Percentiles rank a stretch among this genome's conserved stretches.
Evolutionary conservation across 2,797 vertebrate genomes (phyloP).

Genomic region (Otus scops): DNA sequence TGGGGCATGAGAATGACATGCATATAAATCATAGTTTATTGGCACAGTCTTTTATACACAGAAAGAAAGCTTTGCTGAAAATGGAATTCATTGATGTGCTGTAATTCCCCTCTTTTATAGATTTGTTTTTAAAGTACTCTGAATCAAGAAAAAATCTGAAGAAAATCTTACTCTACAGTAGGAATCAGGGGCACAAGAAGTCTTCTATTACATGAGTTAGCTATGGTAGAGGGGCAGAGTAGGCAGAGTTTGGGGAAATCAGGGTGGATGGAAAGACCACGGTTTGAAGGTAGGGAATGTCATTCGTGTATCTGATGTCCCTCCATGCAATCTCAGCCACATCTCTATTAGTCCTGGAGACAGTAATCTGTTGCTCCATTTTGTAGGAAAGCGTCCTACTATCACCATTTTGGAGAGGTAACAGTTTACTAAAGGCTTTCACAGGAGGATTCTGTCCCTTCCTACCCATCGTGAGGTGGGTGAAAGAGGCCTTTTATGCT

Average conservation of each 20-base stretch:
- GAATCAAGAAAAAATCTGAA: neutral
- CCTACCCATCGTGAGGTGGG: neutral
- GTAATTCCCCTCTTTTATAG: neutral
- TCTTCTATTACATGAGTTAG: neutral
- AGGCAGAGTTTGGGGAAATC: neutral
- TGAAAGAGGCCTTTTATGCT: neutral
- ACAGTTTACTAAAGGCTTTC: neutral
- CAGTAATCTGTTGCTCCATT: neutral
- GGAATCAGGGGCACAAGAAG: neutral
- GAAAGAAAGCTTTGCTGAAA: conserved; percentile 26
- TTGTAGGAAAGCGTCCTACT: neutral
- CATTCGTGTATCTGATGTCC: neutral
- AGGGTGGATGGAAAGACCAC: neutral
- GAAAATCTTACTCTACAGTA: neutral
- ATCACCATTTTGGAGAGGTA: neutral
- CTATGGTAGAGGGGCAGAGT: neutral
- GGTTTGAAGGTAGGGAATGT: neutral
- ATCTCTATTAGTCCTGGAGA: neutral
- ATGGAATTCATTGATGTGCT: neutral
- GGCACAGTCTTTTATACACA: neutral
- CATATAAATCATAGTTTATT: conserved; percentile 49
- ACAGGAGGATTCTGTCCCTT: neutral
- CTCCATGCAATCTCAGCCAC: neutral
- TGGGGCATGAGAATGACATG: conserved; percentile 46
- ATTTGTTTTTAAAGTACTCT: neutral